Base-by-base conservation (phyloP, 2,797 vertebrate species). In the Hipposideros larvatus region DNA sequence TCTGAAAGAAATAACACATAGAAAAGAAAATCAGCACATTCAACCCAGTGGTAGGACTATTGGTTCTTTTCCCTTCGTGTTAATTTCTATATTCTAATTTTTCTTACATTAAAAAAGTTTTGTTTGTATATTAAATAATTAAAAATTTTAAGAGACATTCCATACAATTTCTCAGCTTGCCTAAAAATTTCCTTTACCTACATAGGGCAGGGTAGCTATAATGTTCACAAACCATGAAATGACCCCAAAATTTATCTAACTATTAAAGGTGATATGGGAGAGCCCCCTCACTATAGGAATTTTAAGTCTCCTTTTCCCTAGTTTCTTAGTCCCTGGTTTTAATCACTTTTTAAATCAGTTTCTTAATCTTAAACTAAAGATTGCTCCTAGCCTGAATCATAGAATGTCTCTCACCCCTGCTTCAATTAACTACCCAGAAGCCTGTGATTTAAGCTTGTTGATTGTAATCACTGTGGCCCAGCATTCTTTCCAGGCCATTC, bases 1-100 rank as follows among this genome's bases (percentile, higher is more conserved):
- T 99, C 99, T 99, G 98, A 96, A 97, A 98, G 0, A 4, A 48
- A 79, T 14, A 96, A 51, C 94, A 94, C 78, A 98, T 4, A 91
- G 68, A 48, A 43, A 55, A 79, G 65, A 91, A 95, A 78, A 86
- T 94, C 51, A 97, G n/a, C 83, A 96, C 19, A 92, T 80, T 94
- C 74, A 94, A 92, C 46, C 28, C 53, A 94, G 19, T 74, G 22
- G 24, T 61, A 95, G 55, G 34, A 90, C 22, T 90, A 95, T 1
- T 63, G 10, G n/a, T 84, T 87, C 28, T 73, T 79, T 48, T 53
- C 24, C 53, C 74, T 88, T 94, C 65, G 24, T 73, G 48, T 84
- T 92, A 70, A 94, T 43, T 87, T 95, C n/a, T 87, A 80, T 79
- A 70, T 61, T 87, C 78, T 74, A 92, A 48, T 79, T 96, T 97